These are phyloP conservation scores for Bettongia penicillata DNA, from an alignment of 2,113 vertebrate species.

Conservation along the genomic window DNA sequence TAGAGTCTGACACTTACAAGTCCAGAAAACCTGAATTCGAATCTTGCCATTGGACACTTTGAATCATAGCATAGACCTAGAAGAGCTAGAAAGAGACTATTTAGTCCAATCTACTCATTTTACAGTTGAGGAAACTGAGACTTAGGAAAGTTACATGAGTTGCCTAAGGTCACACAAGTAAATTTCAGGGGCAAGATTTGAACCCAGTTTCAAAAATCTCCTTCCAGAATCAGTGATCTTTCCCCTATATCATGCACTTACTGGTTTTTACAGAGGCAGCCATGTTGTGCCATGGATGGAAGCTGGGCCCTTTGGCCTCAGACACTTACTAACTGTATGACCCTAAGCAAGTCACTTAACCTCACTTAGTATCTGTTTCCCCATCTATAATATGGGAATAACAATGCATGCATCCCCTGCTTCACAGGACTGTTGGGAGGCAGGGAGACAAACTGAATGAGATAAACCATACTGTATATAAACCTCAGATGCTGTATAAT, in stretches of 20 bases:
- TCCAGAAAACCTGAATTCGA: background rate
- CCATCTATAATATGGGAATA: background rate
- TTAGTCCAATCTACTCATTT: background rate
- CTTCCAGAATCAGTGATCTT: background rate
- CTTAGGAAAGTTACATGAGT: background rate
- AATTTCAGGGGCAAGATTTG: background rate
- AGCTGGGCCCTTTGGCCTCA: background rate
- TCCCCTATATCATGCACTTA: background rate
- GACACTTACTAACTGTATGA: background rate
- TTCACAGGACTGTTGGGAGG: slow-evolving; percentile 47
- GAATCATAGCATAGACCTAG: background rate
- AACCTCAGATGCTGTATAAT: background rate
- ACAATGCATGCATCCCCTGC: background rate
- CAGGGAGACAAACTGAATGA: background rate
- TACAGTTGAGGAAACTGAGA: background rate
- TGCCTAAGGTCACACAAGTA: background rate
- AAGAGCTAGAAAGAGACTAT: background rate
- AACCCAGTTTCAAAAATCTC: background rate
- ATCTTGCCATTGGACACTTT: background rate
- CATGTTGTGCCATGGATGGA: background rate
- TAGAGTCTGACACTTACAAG: background rate
- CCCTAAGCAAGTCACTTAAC: background rate
- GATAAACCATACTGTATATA: background rate
- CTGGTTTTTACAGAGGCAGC: background rate
- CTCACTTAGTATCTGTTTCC: slow-evolving; percentile 25